Percentiles rank a stretch among this genome's conserved stretches.
phyloP scores from a whole-genome alignment of 2,888 invertebrate genomes.

The Arrhopalites spinosus region DNA sequence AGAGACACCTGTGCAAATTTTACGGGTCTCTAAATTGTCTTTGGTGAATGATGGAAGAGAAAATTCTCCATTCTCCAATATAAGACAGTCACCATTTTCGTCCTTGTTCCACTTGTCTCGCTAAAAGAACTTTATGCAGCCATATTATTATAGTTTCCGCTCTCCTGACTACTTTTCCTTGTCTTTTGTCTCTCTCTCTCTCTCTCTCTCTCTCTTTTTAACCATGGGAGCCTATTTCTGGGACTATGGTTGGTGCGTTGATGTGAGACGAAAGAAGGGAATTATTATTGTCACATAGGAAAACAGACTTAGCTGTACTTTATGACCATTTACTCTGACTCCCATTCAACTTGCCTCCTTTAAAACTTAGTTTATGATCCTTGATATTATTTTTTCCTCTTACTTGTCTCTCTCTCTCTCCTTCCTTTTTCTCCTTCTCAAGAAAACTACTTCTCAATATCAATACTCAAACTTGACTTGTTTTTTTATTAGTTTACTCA shows the following conservation, averaged over 20 bases:
- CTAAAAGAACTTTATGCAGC: neutral
- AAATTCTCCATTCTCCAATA: conserved; percentile 15
- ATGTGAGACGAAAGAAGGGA: neutral
- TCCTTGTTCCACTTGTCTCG: neutral
- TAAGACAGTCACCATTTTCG: neutral
- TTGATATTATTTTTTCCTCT: conserved; percentile 12
- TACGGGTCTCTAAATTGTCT: conserved; percentile 51
- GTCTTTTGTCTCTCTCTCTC: neutral
- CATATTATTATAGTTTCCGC: neutral
- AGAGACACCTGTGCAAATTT: conserved; percentile 53
- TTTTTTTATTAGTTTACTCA: neutral
- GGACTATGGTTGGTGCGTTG: neutral
- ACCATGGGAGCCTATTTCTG: neutral
- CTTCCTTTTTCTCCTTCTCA: neutral
- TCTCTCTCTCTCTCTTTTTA: neutral
- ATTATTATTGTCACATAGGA: conserved; percentile 19
- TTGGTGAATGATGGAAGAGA: conserved; percentile 33
- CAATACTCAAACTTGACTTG: too few species aligned
- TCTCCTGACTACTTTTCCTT: neutral
- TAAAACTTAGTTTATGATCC: conserved; percentile 20
- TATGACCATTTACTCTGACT: conserved; percentile 4
- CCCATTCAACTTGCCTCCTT: neutral
- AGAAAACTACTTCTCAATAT: neutral
- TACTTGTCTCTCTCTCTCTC: neutral
- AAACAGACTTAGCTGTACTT: conserved; percentile 7